Evolutionary conservation across 2,888 invertebrate species (phyloP), one percentile per base, ranked within the genome.

Genomic region (Campoletis raptor): DNA sequence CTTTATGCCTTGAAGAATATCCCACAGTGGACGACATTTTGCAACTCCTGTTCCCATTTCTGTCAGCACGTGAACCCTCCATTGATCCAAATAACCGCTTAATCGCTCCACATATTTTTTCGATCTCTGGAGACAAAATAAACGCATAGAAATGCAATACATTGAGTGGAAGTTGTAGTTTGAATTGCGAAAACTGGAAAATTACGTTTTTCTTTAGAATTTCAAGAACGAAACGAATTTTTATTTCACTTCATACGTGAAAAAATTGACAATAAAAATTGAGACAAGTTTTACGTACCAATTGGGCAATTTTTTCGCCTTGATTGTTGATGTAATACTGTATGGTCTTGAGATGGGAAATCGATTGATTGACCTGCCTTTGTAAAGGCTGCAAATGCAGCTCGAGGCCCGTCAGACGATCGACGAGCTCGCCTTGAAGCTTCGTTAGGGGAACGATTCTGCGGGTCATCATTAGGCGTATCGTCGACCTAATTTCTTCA

Each of bases 271-370:
- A 48, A 30, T n/a, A 37, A 42, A 93, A 88, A 94, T 30, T 15
- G 15, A 94, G 86, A 21, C 24, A 21, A 12, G 7, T 45, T 36
- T 45, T 92, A 90, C 95, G 95, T 94, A 97, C 97, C 95, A 96
- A 96, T 90, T 96, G 95, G 78, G 97, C 96, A 90, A 97, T 96
- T 89, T 96, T 95, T 74, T 96, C 96, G 48, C 97, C 97, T 90
- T 97, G 96, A 91, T 96, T 96, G 90, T 97, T 96, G 87, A 98
- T 95, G 94, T 96, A 97, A 92, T 96, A 96, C 93, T 97, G 97
- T 70, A 97, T 96, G n/a, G 96, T 97, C 90, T 96, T 96, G 89
- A 97, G 95, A 92, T 97, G 97, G 82, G 96, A 96, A 8, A 97
- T 94, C 0, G 97, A 97, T 90, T 97, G 97, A 93, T 97, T 97